phyloP scores from a whole-genome alignment of 2,888 invertebrate genomes.

The Machimus atricapillus region DNA sequence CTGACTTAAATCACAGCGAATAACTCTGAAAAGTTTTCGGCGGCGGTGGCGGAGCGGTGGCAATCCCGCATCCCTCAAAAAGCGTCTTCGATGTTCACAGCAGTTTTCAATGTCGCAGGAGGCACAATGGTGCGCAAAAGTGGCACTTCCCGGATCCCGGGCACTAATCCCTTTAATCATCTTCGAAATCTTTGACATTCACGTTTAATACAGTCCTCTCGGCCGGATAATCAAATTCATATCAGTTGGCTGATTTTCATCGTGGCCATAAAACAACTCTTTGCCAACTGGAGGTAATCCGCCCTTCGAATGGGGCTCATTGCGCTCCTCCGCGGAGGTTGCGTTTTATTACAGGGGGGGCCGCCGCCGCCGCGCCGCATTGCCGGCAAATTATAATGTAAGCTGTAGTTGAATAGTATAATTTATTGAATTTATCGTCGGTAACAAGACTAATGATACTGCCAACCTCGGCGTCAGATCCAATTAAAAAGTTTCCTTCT shows the following conservation, averaged over 20 bases:
- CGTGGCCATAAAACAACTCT: slow-evolving; percentile 10
- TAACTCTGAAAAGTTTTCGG: not conserved
- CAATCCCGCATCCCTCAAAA: not conserved
- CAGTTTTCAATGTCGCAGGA: not conserved
- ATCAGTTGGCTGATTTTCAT: slow-evolving; percentile 14
- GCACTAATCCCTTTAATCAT: not conserved
- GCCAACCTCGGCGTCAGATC: slow-evolving; percentile 45
- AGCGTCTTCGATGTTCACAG: not conserved
- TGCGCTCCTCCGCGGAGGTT: not conserved
- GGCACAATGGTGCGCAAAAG: not conserved
- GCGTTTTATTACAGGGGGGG: not conserved
- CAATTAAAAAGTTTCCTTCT: slow-evolving; percentile 44
- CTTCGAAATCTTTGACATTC: slow-evolving; percentile 14
- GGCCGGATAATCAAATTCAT: slow-evolving; percentile 2
- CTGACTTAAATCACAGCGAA: not conserved
- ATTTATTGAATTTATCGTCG: slow-evolving; percentile 44
- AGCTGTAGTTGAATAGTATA: slow-evolving; percentile 33
- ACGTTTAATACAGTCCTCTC: not conserved
- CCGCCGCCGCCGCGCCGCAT: not conserved
- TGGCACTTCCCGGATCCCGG: not conserved
- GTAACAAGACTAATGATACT: slow-evolving; percentile 46
- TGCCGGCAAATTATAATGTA: slow-evolving; percentile 1
- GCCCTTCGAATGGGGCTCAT: not conserved
- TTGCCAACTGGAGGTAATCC: not conserved
- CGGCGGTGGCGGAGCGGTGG: not conserved